These are phyloP conservation scores for Tachypleus tridentatus DNA, from an alignment of 1,140 invertebrate genomes.

Conservation along the genomic window DNA sequence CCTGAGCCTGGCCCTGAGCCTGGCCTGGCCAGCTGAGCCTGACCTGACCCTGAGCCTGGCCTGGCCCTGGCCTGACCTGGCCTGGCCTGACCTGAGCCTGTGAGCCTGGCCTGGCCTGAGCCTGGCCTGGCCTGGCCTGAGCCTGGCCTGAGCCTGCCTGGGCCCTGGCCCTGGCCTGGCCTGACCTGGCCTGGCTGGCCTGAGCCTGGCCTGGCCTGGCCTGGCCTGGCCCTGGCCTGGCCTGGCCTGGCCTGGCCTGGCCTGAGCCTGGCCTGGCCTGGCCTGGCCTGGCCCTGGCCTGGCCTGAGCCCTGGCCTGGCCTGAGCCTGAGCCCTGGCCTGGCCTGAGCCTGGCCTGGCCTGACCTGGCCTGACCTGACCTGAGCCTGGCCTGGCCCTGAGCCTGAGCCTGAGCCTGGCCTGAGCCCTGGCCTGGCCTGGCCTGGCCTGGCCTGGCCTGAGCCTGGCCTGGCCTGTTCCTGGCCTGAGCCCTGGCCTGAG, in stretches of 20 bases:
- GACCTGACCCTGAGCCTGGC: too few relatives aligned
- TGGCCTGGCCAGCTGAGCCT: constrained; percentile 21
- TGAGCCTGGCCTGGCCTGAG: constrained; percentile 23
- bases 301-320: constrained; percentile 7
- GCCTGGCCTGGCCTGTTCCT: constrained; percentile 20
- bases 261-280: constrained; percentile 21
- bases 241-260: constrained; percentile 27
- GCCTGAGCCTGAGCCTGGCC: constrained; percentile 21
- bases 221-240: too few relatives aligned
- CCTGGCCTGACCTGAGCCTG: constrained; percentile 25
- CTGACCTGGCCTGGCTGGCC: too few relatives aligned
- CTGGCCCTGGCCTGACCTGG: too few relatives aligned
- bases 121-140: constrained; percentile 19
- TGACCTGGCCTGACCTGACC: constrained; percentile 23
- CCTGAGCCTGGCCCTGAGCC: constrained; percentile 23
- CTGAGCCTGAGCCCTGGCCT: constrained; percentile 23
- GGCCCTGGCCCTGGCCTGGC: too few relatives aligned
- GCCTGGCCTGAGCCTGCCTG: constrained; percentile 13
- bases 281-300: too few relatives aligned
- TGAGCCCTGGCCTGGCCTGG: constrained; percentile 26
- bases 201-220: constrained; percentile 20
- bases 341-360: constrained; percentile 18
- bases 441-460: constrained; percentile 26
- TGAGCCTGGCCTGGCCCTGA: constrained; percentile 23
- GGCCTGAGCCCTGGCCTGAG: constrained; percentile 23